phyloP scores from a whole-genome alignment of 92 coral and sea anemone genomes.

The Phenganax marumi region DNA sequence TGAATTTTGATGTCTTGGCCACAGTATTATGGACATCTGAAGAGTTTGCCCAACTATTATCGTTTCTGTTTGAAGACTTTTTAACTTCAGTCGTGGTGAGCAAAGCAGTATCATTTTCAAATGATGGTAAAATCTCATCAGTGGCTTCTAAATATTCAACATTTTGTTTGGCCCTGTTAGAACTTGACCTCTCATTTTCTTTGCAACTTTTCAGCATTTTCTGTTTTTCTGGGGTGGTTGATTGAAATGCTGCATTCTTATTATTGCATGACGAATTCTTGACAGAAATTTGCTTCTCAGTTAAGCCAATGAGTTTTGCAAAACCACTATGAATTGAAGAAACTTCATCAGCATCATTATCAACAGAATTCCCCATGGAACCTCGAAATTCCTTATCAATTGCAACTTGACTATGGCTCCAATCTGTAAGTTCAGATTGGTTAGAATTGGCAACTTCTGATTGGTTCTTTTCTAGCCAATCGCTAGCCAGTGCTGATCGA shows the following conservation, averaged over 20 bases:
- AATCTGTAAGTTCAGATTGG: neutral
- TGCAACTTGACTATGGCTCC: too few species aligned
- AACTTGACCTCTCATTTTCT: neutral
- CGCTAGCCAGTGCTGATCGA: conserved; percentile 56
- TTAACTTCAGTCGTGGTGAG: too few species aligned
- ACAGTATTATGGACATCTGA: neutral
- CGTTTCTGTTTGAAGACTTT: too few species aligned
- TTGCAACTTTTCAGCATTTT: neutral
- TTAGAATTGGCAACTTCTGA: conserved; percentile 47
- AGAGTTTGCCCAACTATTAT: too few species aligned
- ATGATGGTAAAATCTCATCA: neutral
- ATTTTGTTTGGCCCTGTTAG: neutral
- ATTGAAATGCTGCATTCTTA: neutral
- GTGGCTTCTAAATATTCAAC: too few species aligned
- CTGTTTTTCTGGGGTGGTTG: neutral
- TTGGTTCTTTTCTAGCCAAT: conserved; percentile 66
- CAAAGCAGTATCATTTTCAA: neutral
- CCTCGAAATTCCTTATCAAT: too few species aligned
- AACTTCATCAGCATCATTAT: neutral
- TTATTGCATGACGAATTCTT: neutral
- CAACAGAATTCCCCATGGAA: neutral
- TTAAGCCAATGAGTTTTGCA: neutral
- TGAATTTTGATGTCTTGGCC: neutral
- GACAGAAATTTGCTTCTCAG: neutral
- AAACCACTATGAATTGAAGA: neutral